Percentiles rank a stretch among this genome's conserved stretches.
phyloP scores from a whole-genome alignment of 2,888 invertebrate species.

The Oscheius sp. region DNA sequence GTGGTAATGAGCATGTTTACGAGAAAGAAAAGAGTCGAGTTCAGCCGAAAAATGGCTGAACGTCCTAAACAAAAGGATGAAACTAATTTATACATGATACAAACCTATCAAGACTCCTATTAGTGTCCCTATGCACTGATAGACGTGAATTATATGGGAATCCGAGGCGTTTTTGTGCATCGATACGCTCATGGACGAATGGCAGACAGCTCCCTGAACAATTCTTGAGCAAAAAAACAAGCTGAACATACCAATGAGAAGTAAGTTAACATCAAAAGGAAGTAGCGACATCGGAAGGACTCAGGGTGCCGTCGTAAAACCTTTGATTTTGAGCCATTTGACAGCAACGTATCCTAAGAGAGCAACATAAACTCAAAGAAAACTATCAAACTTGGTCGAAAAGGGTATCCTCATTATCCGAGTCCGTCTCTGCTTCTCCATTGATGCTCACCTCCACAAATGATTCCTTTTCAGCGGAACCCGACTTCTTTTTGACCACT shows the following conservation, averaged over 20 bases:
- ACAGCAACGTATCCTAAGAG: slow-evolving; percentile 15
- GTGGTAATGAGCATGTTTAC: slow-evolving; percentile 5
- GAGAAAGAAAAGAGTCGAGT: slow-evolving; percentile 9
- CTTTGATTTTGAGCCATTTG: slow-evolving; percentile 9
- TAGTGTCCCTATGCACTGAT: slow-evolving; percentile 2
- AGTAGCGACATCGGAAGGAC: slow-evolving; percentile 19
- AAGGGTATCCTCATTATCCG: slow-evolving; percentile 43
- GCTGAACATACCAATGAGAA: slow-evolving; percentile 11
- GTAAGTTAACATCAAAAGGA: slow-evolving; percentile 18
- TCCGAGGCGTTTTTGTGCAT: not conserved
- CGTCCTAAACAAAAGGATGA: not conserved
- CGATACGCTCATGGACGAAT: not conserved
- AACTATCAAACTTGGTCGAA: slow-evolving; percentile 16
- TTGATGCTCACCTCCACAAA: slow-evolving; percentile 53
- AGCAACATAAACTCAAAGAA: not conserved
- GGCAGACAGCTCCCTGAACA: slow-evolving; percentile 9
- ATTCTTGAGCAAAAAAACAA: not conserved
- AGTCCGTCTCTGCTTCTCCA: slow-evolving; percentile 40
- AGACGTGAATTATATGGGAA: not conserved
- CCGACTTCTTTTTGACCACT: not conserved
- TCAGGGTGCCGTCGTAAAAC: slow-evolving; percentile 2
- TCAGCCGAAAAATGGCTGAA: not conserved
- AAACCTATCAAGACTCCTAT: slow-evolving; percentile 17
- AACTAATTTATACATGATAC: not conserved
- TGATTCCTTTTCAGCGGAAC: slow-evolving; percentile 38